phyloP scores from a whole-genome alignment of 2,113 vertebrate genomes.

The Terrapene triunguis region DNA sequence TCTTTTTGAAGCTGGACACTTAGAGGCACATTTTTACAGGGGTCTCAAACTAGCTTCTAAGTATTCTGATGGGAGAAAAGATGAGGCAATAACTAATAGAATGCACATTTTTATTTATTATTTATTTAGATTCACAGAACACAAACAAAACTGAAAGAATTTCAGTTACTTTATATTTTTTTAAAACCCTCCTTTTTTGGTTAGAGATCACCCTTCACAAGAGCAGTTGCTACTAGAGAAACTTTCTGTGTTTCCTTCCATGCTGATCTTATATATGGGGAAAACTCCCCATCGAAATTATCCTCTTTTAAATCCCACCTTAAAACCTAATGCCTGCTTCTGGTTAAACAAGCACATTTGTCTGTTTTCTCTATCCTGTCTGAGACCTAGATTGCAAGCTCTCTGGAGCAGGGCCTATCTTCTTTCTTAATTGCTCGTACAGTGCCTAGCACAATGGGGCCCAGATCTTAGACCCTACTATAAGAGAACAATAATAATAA shows the following conservation, averaged over 20 bases:
- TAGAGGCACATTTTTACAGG: background rate
- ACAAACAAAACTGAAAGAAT: slow-evolving; percentile 31
- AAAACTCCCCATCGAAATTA: slow-evolving; percentile 61
- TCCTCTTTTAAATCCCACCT: slow-evolving; percentile 41
- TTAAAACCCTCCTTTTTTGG: background rate
- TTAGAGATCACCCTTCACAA: slow-evolving; percentile 46
- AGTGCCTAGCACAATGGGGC: background rate
- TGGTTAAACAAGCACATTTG: slow-evolving; percentile 31
- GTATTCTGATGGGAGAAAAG: slow-evolving; percentile 21
- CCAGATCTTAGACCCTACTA: background rate
- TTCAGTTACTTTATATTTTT: background rate
- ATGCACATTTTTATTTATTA: background rate
- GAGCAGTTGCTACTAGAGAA: slow-evolving; percentile 54
- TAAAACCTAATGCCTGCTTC: slow-evolving; percentile 62
- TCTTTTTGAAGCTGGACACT: background rate
- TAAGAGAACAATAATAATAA: background rate
- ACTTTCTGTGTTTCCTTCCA: slow-evolving; percentile 63
- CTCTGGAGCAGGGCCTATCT: background rate
- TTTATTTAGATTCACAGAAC: slow-evolving; percentile 15
- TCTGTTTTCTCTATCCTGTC: background rate
- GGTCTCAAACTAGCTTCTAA: slow-evolving; percentile 3
- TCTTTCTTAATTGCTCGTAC: background rate
- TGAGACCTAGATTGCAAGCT: slow-evolving; percentile 1
- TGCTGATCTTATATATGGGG: slow-evolving; percentile 42
- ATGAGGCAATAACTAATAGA: background rate